phyloP scores from a whole-genome alignment of 2,113 vertebrate species.

The Rousettus leschenaultii region DNA sequence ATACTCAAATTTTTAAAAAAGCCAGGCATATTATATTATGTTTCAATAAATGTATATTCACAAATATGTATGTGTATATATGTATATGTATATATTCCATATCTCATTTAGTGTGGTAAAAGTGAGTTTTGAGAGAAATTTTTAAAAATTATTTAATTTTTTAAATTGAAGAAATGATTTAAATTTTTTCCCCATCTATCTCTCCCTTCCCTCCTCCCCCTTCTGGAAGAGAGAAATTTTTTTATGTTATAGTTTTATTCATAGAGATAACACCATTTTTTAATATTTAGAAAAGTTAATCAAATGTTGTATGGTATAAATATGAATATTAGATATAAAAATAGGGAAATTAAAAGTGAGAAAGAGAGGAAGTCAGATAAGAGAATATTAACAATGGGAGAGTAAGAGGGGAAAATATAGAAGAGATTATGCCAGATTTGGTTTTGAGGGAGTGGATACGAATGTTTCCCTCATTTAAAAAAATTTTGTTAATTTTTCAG shows the following conservation, averaged over 20 bases:
- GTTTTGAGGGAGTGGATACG: background rate
- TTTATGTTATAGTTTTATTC: background rate
- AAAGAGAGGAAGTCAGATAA: conserved; percentile 1
- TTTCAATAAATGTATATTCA: background rate
- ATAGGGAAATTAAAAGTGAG: background rate
- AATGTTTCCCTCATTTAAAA: conserved; percentile 28
- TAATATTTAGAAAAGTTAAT: background rate
- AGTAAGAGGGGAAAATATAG: background rate
- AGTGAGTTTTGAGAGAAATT: background rate
- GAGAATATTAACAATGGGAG: background rate
- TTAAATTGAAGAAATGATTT: too few species aligned
- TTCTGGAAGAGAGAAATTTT: background rate
- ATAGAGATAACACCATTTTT: background rate
- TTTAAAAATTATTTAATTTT: background rate
- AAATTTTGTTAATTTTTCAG: background rate
- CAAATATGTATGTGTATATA: background rate
- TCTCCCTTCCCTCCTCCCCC: too few species aligned
- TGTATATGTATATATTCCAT: background rate
- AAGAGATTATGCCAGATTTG: background rate
- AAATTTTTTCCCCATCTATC: too few species aligned
- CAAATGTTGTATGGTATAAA: background rate
- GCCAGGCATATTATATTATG: background rate
- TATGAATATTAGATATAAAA: background rate
- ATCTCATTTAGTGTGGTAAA: background rate
- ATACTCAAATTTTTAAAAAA: background rate